phyloP scores from a whole-genome alignment of 2,797 vertebrate species.

The Microctenopoma steveboyesi region DNA sequence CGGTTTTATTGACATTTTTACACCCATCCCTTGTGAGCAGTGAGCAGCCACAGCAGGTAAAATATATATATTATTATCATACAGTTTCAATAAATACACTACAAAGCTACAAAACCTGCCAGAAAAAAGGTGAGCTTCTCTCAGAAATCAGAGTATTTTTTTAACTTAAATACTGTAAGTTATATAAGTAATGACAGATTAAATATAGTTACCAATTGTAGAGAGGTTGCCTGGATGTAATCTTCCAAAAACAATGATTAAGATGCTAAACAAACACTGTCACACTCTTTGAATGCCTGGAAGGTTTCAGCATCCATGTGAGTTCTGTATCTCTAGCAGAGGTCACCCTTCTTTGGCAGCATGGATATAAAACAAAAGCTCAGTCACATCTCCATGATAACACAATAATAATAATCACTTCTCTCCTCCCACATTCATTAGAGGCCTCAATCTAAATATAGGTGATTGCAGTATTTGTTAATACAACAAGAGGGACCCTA shows the following conservation, averaged over 20 bases:
- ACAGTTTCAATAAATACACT: no score
- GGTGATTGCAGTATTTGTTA: slow-evolving; percentile 48
- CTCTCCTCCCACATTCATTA: slow-evolving; percentile 54
- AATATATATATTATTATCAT: no score
- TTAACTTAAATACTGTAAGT: no score
- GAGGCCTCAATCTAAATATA: slow-evolving; percentile 72
- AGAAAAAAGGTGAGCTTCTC: no score
- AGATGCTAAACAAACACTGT: slow-evolving; percentile 26
- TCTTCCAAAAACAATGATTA: slow-evolving; percentile 8
- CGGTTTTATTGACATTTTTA: no score
- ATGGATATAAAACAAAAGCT: slow-evolving; percentile 68
- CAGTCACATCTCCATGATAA: slow-evolving; percentile 54
- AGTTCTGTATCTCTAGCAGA: slow-evolving; percentile 32
- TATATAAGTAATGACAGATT: no score
- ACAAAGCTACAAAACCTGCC: no score
- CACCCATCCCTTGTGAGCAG: no score
- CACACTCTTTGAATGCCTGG: background rate
- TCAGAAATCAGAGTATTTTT: no score
- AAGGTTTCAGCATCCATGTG: slow-evolving; percentile 27
- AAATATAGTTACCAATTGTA: no score
- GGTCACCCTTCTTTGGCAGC: slow-evolving; percentile 61
- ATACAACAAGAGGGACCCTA: slow-evolving; percentile 42
- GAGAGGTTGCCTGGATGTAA: background rate
- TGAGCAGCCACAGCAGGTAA: no score
- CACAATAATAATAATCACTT: slow-evolving; percentile 56